Base-by-base conservation (phyloP, 2,113 vertebrate species). In the Jacana jacana region DNA sequence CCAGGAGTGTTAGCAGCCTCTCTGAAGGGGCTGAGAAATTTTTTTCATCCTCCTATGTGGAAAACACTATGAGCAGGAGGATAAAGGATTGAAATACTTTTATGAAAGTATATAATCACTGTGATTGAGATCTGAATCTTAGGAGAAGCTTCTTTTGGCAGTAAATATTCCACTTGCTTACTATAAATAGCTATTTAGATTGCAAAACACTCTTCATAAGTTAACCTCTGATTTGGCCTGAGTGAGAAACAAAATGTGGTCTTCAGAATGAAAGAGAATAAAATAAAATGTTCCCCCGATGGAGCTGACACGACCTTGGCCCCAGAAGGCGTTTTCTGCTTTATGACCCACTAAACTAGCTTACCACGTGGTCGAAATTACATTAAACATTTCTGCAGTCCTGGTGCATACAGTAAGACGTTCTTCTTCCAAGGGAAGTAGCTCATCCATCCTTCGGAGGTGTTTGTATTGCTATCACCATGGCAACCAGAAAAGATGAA, bases 381-480 rank as follows among this genome's bases (percentile, higher is more conserved):
- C 81, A 76, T 87, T 88, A 91, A 97, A 94, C 51, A 76, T 88
- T 97, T 95, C 91, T 87, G n/a, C 78, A 91, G 33, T 40, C 55
- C 70, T 91, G 52, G 64, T 83, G 83, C 22, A 4, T 70, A 82
- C 66, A 86, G 64, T 51, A 61, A 88, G 68, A 83, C 11, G 11
- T 68, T 66, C 73, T 86, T 94, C 79, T 85, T 93, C 81, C 71
- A 88, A 81, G 73, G 40, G 24, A 93, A 91, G 84, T 30, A 89
- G 95, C 77, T 96, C 89, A 87, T 89, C 93, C 89, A 87, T 89
- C 93, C 80, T 97, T 96, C 35, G 46, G 92, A 95, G 85, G 66
- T 97, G 85, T 97, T 98, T 98, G 97, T 97, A 85, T 97, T 81
- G 70, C 89, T 16, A 23, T 97, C 90, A 81, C 91, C 91, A 93